These are phyloP conservation scores for Strigops habroptila DNA, from an alignment of 2,113 vertebrate genomes.

Conservation along the genomic window DNA sequence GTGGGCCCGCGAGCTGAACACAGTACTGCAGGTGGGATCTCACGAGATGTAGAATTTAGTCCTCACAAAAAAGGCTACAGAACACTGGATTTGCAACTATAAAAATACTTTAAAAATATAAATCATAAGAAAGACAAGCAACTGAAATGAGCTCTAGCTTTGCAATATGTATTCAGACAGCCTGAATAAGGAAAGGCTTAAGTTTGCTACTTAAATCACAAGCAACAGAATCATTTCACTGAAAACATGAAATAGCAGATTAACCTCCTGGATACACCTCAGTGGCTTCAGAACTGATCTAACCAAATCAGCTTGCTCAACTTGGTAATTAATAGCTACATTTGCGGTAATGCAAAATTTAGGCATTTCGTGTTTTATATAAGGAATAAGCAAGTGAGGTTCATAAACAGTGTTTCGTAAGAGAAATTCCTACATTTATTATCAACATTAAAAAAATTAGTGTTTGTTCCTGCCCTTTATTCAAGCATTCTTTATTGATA, in stretches of 20 bases:
- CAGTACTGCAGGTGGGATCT: neutral
- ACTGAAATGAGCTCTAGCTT: neutral
- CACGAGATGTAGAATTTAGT: neutral
- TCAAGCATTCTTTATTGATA: neutral
- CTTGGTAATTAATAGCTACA: neutral
- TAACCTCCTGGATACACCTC: neutral
- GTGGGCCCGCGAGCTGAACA: neutral
- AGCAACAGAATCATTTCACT: neutral
- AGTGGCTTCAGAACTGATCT: neutral
- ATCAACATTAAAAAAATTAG: neutral
- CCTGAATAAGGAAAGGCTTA: neutral
- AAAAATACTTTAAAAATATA: neutral
- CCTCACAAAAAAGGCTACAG: neutral
- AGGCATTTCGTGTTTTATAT: neutral
- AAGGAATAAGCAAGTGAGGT: neutral
- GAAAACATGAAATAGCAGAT: neutral
- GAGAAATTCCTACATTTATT: neutral
- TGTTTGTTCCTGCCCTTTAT: neutral
- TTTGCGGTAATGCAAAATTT: neutral
- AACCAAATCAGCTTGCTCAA: neutral
- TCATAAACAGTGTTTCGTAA: fast-evolving
- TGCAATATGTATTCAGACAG: neutral
- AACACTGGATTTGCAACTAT: neutral
- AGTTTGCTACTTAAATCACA: neutral
- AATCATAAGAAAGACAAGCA: neutral